Evolutionary conservation across 2,888 invertebrate genomes (phyloP).

Genomic region (Sesia bembeciformis): DNA sequence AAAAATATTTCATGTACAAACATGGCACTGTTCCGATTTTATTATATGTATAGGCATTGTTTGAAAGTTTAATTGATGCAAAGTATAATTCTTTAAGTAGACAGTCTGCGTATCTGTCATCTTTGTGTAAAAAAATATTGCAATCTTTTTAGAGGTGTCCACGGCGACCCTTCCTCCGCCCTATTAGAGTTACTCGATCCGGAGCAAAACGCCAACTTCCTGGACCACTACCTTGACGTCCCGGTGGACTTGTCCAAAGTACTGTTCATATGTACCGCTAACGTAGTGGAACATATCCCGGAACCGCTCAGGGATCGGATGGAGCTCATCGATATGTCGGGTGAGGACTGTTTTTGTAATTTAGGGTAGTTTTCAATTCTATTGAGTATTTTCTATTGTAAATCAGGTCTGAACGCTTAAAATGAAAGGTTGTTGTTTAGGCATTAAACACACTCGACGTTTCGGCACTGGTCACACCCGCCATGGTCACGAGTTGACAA

Average conservation of each 20-base stretch:
- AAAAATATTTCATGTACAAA: no score
- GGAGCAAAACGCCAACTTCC: conserved; percentile 98
- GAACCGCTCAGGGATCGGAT: conserved; percentile 97
- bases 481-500: no score
- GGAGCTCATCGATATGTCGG: conserved; percentile 99
- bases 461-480: no score
- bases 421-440: no score
- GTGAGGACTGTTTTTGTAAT: conserved; percentile 28
- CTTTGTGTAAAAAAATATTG: background rate
- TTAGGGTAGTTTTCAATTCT: no score
- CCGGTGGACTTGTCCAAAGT: conserved; percentile 97
- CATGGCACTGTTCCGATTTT: no score
- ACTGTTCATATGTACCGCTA: conserved; percentile 98
- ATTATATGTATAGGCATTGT: no score
- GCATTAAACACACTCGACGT: no score
- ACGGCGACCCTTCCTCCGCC: conserved; percentile 98
- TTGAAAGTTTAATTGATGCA: no score
- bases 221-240: conserved; percentile 99
- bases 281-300: conserved; percentile 95
- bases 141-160: conserved; percentile 82
- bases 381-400: no score
- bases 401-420: no score
- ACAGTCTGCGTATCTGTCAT: background rate
- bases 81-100: no score
- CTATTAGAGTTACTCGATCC: conserved; percentile 97